Evolutionary conservation across 2,797 vertebrate species (phyloP).

Genomic region (Diplodus puntazzo): DNA sequence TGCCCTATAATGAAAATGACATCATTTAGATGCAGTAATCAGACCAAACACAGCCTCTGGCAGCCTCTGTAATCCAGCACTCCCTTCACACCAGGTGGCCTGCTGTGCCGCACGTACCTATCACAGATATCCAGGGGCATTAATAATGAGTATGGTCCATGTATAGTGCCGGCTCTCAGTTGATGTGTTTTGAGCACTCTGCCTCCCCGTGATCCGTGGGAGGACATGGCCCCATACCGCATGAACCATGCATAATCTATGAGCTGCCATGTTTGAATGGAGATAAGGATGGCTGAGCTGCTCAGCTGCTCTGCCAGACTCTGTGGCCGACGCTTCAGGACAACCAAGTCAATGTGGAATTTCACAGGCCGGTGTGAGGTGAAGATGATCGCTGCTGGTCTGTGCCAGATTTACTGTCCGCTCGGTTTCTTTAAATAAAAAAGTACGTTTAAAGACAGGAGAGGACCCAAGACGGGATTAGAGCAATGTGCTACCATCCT

Average conservation of each 20-base stretch:
- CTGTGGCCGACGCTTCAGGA: conserved; percentile 36
- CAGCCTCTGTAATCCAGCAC: conserved; percentile 15
- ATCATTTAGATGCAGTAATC: conserved; percentile 18
- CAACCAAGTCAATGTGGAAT: conserved; percentile 29
- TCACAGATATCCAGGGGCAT: conserved; percentile 47
- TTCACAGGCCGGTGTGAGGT: conserved; percentile 22
- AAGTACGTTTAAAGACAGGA: background rate
- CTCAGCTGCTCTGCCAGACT: conserved; percentile 37
- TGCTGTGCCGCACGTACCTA: conserved; percentile 26
- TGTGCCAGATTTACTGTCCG: conserved; percentile 17
- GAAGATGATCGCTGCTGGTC: conserved; percentile 1
- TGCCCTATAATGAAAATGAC: conserved; percentile 4
- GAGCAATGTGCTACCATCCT: background rate
- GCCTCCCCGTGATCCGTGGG: conserved; percentile 57
- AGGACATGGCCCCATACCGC: conserved; percentile 51
- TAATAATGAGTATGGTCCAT: conserved; percentile 58
- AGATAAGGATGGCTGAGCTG: conserved; percentile 47
- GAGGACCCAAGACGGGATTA: background rate
- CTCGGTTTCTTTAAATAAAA: conserved; percentile 1
- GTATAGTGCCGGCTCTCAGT: conserved; percentile 49
- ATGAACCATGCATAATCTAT: conserved; percentile 73
- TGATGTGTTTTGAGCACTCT: conserved; percentile 33
- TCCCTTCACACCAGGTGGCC: conserved; percentile 21
- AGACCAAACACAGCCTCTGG: conserved; percentile 16
- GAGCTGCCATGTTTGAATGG: conserved; percentile 65